Evolutionary conservation across 2,888 invertebrate genomes (phyloP), one percentile per base, ranked within the genome.

Genomic region (Alentia gelatinosa): DNA sequence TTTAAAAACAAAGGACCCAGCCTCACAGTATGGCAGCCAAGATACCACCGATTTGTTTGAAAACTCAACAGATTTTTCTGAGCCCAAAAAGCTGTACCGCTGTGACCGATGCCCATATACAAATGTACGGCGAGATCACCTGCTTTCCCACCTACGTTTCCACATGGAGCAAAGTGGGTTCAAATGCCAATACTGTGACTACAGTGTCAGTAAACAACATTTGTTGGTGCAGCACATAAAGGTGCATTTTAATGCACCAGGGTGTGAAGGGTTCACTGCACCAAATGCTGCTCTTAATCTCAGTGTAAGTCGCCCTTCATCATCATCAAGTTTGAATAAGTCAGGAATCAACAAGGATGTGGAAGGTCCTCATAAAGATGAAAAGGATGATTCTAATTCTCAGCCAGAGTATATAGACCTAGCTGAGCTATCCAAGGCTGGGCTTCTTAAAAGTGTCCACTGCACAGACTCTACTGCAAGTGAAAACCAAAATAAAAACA

Each of bases 31-130:
- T 84, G 94, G 94, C 89, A 94, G 93, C 26, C 94, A 94, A n/a
- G 94, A 95, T 92, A 94, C 95, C 89, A 1, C 94, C 90, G 30
- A 94, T 93, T 95, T 92, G 94, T 95, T 94, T 93, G 95, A 94
- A 92, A 95, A 95, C 92, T 93, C 92, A 42, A 91, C 93, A 35
- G 93, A 94, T 33, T 91, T 92, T 39, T 95, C 95, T 74, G 97
- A 97, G 93, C 97, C 97, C 37, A 97, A 97, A 93, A 97, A 97
- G 94, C 94, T 97, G 91, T 97, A 97, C 94, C 97, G 97, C 95
- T 98, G 98, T 96, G 96, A 97, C 90, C 96, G 97, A 93, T 98
- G 98, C 95, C 98, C 98, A 0, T 98, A 98, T 95, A 97, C 97
- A 63, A 98, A 97, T 94, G 97, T 97, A 89, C 97, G 98, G 19